Base-by-base conservation (phyloP, 2,888 invertebrate species). In the Candidula unifasciata region DNA sequence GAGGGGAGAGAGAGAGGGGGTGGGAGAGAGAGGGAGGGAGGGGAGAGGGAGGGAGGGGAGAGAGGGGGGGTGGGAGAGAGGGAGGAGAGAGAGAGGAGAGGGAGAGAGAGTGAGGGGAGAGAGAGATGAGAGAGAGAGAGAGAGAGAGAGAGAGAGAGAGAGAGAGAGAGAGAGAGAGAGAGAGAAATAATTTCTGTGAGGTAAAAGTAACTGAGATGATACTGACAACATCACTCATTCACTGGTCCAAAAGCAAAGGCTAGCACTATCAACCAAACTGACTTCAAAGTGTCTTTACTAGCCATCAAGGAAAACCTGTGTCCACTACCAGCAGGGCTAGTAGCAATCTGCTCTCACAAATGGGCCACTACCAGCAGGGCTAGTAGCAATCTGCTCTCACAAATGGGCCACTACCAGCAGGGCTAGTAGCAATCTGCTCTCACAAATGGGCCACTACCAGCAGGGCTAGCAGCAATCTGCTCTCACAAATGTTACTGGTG, bases 161-260 rank as follows among this genome's bases (percentile, higher is more conserved):
- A 74, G 44, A 74, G 74, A 74, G 37, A 74, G 44, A 74, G 74
- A 44, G 44, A 44, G 74, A 74, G 74, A 44, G 35, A 8, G 60
- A 60, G 24, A 44, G 35, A 78, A 30, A 44, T 18, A n/a, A 37
- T n/a, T 44, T 16, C n/a, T 69, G 69, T n/a, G n/a, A n/a, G n/a
- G n/a, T n/a, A n/a, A n/a, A n/a, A n/a, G n/a, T n/a, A n/a, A n/a
- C n/a, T n/a, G 5, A 69, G 5, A 69, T 30, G 33, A 33, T 3
- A 33, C 27, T n/a, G 27, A 74, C 3, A n/a, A n/a, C n/a, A n/a
- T n/a, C n/a, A n/a, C n/a, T n/a, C n/a, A n/a, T n/a, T n/a, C n/a
- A n/a, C n/a, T n/a, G n/a, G n/a, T n/a, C n/a, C n/a, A n/a, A n/a
- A n/a, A n/a, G n/a, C n/a, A n/a, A n/a, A n/a, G n/a, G n/a, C n/a